Evolutionary conservation across 2,797 vertebrate genomes (phyloP), one percentile per base, ranked within the genome.

Genomic region (Lophius americanus): DNA sequence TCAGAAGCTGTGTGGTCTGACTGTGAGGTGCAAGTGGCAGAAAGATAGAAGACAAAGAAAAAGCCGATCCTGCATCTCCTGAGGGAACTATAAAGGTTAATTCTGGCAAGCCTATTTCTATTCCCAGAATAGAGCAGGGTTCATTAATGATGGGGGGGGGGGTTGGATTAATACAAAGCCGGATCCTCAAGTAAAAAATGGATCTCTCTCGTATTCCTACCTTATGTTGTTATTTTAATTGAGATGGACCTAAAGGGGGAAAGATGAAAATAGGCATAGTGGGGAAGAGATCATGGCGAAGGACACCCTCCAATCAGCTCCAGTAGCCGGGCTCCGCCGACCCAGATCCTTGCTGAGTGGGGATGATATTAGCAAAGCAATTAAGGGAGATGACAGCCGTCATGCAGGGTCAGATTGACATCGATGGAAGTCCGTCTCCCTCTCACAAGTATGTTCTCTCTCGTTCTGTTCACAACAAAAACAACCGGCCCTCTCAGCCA

Each of bases 341-440:
- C 91, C 92, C 83, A 91, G 81, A 92, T 93, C 82, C 88, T 84
- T 82, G 78, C 87, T 87, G 83, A 89, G 89, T 81, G 85, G 86
- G 84, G 84, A 90, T 85, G 89, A 86, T 89, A 92, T 92, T 93
- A 92, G 88, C 92, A 82, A 88, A 89, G 91, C 92, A 93, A 93
- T 94, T 92, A 93, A 92, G 82, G 82, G 84, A 93, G 93, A 92
- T 90, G 90, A 93, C 92, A 93, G 90, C 85, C 87, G 76, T 92
- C 88, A 91, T 85, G 85, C 85, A 83, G 83, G 85, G 87, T 85
- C 83, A 79, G 82, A 86, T 84, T 89, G 92, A 92, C 87, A 85
- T 85, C 88, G 82, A 92, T 78, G 85, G 87, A 77, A 74, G 62
- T 64, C 73, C 58, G 48, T 61, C 82, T 65, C 79, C 79, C 69